These are phyloP conservation scores for Colinus virginianus DNA, from an alignment of 2,113 vertebrate species.

Conservation along the genomic window DNA sequence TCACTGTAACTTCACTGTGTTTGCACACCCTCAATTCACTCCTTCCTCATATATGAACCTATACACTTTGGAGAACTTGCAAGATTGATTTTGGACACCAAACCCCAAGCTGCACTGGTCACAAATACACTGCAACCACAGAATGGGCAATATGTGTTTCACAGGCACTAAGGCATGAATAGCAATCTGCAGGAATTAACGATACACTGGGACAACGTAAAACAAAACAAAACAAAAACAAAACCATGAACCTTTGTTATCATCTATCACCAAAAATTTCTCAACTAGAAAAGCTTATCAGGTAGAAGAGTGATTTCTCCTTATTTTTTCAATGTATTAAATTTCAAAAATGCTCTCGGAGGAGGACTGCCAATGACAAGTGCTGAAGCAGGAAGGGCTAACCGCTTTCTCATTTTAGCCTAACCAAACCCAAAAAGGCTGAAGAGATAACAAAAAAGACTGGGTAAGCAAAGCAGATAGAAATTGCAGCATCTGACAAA, in stretches of 20 bases:
- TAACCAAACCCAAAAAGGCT: conserved; percentile 1
- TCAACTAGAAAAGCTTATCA: neutral
- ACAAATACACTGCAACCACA: neutral
- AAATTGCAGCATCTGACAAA: neutral
- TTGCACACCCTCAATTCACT: neutral
- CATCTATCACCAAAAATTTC: neutral
- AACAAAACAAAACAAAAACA: neutral
- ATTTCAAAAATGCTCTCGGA: neutral
- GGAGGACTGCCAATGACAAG: neutral
- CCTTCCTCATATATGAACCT: neutral
- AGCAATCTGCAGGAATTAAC: neutral
- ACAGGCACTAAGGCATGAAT: neutral
- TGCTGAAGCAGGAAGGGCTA: neutral
- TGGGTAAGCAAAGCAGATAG: conserved; percentile 9
- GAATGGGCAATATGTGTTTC: neutral
- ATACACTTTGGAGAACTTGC: neutral
- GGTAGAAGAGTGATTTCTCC: neutral
- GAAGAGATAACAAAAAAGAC: neutral
- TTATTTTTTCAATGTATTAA: neutral
- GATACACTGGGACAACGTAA: neutral
- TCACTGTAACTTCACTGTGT: neutral
- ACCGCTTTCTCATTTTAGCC: neutral
- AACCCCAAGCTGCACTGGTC: neutral
- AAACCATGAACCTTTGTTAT: neutral
- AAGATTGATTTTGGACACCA: neutral